phyloP scores from a whole-genome alignment of 2,797 vertebrate species.

The Bradypodion pumilum region DNA sequence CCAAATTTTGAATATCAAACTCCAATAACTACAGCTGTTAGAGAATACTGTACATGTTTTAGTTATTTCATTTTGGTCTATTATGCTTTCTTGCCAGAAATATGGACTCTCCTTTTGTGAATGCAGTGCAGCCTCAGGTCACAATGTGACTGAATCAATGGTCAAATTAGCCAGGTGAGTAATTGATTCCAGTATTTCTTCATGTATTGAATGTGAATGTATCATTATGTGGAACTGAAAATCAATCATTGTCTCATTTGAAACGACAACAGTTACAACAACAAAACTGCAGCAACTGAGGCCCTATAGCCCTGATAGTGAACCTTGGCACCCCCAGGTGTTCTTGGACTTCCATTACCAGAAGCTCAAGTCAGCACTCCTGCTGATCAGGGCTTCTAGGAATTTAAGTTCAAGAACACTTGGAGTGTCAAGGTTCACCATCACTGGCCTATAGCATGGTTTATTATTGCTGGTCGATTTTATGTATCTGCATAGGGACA shows the following conservation, averaged over 20 bases:
- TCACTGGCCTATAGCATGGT: too few relatives aligned
- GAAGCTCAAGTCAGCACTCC: too few relatives aligned
- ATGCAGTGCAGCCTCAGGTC: conserved; percentile 89
- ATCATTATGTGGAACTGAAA: background rate
- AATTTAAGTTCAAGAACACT: too few relatives aligned
- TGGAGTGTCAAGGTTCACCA: too few relatives aligned
- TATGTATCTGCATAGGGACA: too few relatives aligned
- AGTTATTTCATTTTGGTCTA: background rate
- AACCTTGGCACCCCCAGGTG: too few relatives aligned
- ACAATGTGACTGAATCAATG: conserved; percentile 85
- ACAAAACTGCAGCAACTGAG: background rate
- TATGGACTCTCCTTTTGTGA: conserved; percentile 85
- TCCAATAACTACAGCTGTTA: background rate
- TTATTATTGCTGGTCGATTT: too few relatives aligned
- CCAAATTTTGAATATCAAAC: background rate
- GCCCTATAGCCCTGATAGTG: too few relatives aligned
- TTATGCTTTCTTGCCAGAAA: conserved; percentile 77
- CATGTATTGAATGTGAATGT: rapidly evolving
- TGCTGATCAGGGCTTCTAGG: too few relatives aligned
- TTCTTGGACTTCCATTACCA: too few relatives aligned
- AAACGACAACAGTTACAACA: background rate
- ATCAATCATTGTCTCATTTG: background rate
- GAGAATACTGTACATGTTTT: background rate
- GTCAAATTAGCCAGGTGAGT: conserved; percentile 85
- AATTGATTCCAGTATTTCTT: rapidly evolving